Percentiles rank a stretch among this genome's conserved stretches.
Evolutionary conservation across 2,113 vertebrate genomes (phyloP).

Genomic region (Semnornis frantzii): DNA sequence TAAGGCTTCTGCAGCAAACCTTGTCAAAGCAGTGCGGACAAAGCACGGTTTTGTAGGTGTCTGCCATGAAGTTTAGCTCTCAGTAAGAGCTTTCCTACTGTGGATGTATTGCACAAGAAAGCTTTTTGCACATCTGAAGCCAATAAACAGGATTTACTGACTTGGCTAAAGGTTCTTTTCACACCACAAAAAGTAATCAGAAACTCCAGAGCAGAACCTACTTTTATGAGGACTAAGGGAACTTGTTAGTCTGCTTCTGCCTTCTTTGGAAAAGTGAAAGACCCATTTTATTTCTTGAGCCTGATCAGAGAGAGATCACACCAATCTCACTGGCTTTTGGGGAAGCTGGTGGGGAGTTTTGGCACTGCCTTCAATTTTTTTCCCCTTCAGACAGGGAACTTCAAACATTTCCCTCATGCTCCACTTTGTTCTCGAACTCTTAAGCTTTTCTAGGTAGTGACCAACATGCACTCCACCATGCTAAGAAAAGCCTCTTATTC

Average conservation of each 20-base stretch:
- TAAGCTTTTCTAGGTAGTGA: not conserved
- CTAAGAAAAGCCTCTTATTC: not conserved
- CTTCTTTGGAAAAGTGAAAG: not conserved
- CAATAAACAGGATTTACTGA: not conserved
- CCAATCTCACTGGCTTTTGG: not conserved
- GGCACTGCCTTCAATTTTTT: not conserved
- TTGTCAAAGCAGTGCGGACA: not conserved
- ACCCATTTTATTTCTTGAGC: not conserved
- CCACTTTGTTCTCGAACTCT: not conserved
- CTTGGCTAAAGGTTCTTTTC: not conserved
- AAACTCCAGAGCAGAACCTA: not conserved
- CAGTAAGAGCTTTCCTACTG: not conserved
- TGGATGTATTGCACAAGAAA: rapidly evolving
- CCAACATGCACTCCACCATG: not conserved
- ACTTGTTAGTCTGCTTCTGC: not conserved
- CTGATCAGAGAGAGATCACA: not conserved
- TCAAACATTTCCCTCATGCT: rapidly evolving
- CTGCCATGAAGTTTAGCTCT: not conserved
- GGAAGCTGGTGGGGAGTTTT: not conserved
- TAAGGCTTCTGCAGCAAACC: not conserved
- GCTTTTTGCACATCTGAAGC: not conserved
- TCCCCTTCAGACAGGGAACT: not conserved
- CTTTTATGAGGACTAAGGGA: not conserved
- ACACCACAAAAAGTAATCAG: not conserved
- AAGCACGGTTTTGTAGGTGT: not conserved